Conservation (phyloP, 1,140 invertebrate species). For the Panagrolaimus sp. region DNA sequence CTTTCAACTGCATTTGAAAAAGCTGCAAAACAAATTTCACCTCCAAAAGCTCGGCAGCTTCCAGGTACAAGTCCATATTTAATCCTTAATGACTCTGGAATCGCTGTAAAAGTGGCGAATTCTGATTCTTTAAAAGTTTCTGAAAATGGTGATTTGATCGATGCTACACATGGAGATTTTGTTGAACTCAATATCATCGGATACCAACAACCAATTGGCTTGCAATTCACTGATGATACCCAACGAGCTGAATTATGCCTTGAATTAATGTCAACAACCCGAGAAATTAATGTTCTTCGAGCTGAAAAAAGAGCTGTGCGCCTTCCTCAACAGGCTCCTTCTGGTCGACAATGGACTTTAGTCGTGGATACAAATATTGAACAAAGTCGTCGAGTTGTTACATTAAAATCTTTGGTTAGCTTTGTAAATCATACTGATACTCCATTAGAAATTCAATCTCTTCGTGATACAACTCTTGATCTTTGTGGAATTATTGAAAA, state of each 20-base stretch:
- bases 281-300: slow-evolving; percentile 71
- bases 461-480: slow-evolving; percentile 66
- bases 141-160: slow-evolving; percentile 72
- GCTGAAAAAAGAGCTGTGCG: slow-evolving; percentile 82
- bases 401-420: slow-evolving; percentile 72
- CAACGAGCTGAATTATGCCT: slow-evolving; percentile 33
- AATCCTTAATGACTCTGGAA: slow-evolving; percentile 59
- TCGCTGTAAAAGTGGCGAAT: slow-evolving; percentile 48
- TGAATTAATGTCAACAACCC: slow-evolving; percentile 60
- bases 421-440: slow-evolving; percentile 77
- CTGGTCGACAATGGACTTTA: slow-evolving; percentile 71
- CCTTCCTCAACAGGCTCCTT: slow-evolving; percentile 66
- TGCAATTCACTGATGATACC: slow-evolving; percentile 36
- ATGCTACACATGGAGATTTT: slow-evolving; percentile 62
- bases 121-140: slow-evolving; percentile 48
- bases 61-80: slow-evolving; percentile 70
- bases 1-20: slow-evolving; percentile 64
- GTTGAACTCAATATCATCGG: slow-evolving; percentile 53
- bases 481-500: slow-evolving; percentile 70
- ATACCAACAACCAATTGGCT: slow-evolving; percentile 27
- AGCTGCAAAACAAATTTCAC: slow-evolving; percentile 62
- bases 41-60: slow-evolving; percentile 54
- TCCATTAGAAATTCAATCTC: slow-evolving; percentile 74
- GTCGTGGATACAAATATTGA: slow-evolving; percentile 72
- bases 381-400: slow-evolving; percentile 70